A percentile compares a stretch with the other conserved stretches of the same genome.
These are phyloP conservation scores for Oscheius onirici DNA, from an alignment of 2,888 invertebrate genomes.

Conservation along the genomic window DNA sequence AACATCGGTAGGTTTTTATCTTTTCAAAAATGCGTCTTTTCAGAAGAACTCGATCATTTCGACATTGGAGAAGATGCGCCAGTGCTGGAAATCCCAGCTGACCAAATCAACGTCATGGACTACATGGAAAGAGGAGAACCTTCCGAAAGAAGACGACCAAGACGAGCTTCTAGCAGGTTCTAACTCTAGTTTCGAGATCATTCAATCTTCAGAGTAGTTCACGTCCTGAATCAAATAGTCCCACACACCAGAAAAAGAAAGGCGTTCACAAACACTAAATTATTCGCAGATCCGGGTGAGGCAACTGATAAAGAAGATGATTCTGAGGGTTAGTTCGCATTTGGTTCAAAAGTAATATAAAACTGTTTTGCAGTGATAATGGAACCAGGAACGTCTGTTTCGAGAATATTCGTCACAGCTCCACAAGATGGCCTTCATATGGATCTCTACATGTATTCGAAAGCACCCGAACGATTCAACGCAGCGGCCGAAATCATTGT, in stretches of 20 bases:
- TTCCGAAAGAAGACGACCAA: background rate
- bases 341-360: background rate
- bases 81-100: constrained; percentile 39
- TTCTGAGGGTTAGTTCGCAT: background rate
- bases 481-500: constrained; percentile 40
- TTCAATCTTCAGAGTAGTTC: constrained; percentile 6
- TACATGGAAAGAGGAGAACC: background rate
- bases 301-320: background rate
- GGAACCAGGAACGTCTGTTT: constrained; percentile 13
- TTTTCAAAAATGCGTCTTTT: background rate
- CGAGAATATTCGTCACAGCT: constrained; percentile 44
- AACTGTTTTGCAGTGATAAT: constrained; percentile 11
- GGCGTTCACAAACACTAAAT: no score
- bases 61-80: constrained; percentile 41
- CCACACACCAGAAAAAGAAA: no score
- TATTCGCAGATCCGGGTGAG: background rate
- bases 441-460: constrained; percentile 42
- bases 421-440: constrained; percentile 45
- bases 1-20: constrained; percentile 21
- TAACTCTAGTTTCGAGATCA: background rate
- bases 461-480: constrained; percentile 28
- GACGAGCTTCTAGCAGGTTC: constrained; percentile 2
- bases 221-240: background rate
- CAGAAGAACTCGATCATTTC: constrained; percentile 51
- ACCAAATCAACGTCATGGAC: constrained; percentile 38